A percentile compares a stretch with the other conserved stretches of the same genome.
Conservation (phyloP, 2,888 invertebrate genomes). For the Lampropteryx suffumata region DNA sequence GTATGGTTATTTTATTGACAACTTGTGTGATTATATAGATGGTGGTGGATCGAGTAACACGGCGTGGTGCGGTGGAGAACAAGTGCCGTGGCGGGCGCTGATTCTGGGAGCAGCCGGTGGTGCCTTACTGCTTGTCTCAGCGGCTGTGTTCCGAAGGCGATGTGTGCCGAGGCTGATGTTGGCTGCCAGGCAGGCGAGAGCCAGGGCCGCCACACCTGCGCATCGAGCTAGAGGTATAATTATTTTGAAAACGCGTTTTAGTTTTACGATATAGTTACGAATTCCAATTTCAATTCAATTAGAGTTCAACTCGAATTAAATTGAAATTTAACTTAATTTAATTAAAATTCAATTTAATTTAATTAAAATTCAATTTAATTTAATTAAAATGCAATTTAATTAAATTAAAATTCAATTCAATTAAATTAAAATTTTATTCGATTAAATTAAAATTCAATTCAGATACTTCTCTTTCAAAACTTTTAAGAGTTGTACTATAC, state of each 20-base stretch:
- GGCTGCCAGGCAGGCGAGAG: conserved; percentile 63
- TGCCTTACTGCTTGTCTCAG: conserved; percentile 72
- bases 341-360: too few relatives aligned
- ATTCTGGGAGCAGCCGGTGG: conserved; percentile 76
- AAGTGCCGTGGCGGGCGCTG: conserved; percentile 83
- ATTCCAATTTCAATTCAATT: neutral
- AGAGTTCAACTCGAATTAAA: too few relatives aligned
- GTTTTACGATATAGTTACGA: neutral
- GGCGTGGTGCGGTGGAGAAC: conserved; percentile 57
- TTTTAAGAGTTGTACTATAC: too few relatives aligned
- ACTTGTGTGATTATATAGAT: conserved; percentile 9
- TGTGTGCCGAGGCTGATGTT: conserved; percentile 68
- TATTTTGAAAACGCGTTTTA: too few relatives aligned
- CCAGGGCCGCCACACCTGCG: conserved; percentile 59
- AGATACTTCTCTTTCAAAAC: too few relatives aligned
- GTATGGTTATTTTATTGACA: too few relatives aligned
- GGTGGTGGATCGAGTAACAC: conserved; percentile 29
- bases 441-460: too few relatives aligned
- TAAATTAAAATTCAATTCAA: too few relatives aligned
- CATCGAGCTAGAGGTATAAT: conserved; percentile 68
- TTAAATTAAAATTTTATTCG: too few relatives aligned
- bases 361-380: too few relatives aligned
- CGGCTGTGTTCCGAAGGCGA: conserved; percentile 77
- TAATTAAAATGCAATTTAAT: too few relatives aligned
- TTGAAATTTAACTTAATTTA: too few relatives aligned